phyloP scores from a whole-genome alignment of 2,797 vertebrate species.

The Heliangelus exortis region DNA sequence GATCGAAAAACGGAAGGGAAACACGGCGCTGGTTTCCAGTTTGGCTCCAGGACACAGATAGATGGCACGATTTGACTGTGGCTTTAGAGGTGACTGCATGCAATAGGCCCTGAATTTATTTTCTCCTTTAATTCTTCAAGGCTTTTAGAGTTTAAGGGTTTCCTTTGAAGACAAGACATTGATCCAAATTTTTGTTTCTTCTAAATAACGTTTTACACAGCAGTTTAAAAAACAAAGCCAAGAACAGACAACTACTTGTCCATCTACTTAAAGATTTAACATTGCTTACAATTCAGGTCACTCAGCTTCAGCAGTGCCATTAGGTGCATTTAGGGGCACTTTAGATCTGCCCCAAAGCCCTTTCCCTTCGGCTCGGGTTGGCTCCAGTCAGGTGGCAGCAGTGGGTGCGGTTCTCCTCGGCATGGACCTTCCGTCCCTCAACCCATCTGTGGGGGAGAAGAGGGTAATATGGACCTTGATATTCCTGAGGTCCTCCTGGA shows the following conservation, averaged over 20 bases:
- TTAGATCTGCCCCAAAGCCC: not conserved
- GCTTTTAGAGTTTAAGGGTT: not conserved
- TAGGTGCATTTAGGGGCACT: not conserved
- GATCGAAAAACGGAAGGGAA: not conserved
- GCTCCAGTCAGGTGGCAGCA: accelerated
- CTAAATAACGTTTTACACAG: not conserved
- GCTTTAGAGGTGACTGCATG: not conserved
- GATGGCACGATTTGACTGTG: not conserved
- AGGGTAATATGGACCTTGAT: accelerated
- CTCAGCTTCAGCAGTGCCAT: accelerated
- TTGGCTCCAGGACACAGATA: accelerated
- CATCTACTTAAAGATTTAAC: not conserved
- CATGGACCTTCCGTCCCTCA: accelerated
- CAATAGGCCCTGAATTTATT: accelerated
- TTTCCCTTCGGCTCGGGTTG: not conserved
- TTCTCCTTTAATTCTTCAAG: not conserved
- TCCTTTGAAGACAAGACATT: not conserved
- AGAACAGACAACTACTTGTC: not conserved
- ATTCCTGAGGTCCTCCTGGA: not conserved
- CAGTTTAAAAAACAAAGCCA: not conserved
- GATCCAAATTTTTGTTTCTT: not conserved
- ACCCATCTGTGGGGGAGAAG: accelerated
- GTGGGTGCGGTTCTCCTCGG: accelerated
- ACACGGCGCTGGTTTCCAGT: not conserved
- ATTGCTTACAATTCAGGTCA: not conserved